Percentiles rank a stretch among this genome's conserved stretches.
Conservation (phyloP, 2,888 invertebrate species). For the Tenodera sinensis region DNA sequence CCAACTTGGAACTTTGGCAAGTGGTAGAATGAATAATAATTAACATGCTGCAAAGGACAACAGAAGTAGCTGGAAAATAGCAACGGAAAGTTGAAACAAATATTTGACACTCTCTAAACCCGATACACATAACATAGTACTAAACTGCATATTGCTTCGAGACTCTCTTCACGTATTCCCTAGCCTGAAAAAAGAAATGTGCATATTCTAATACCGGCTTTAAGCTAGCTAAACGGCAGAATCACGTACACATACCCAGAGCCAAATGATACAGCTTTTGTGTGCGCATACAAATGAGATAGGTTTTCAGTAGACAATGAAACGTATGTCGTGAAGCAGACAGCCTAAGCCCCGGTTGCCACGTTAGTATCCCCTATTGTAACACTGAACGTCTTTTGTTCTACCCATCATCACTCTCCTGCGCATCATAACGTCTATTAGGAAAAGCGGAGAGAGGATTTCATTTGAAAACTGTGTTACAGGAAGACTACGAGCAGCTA, state of each 20-base stretch:
- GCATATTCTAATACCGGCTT: neutral
- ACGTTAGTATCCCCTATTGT: neutral
- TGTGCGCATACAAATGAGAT: neutral
- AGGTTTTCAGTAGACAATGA: conserved; percentile 8
- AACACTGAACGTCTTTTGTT: neutral
- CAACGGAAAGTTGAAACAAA: too few species aligned
- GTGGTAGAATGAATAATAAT: too few species aligned
- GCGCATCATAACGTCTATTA: neutral
- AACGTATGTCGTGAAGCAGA: neutral
- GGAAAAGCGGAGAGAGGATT: neutral
- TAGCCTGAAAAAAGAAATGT: too few species aligned
- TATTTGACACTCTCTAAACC: too few species aligned
- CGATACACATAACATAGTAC: too few species aligned
- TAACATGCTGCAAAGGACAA: too few species aligned
- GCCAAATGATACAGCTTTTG: neutral
- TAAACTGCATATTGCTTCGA: too few species aligned
- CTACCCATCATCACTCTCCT: neutral
- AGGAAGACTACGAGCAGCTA: neutral
- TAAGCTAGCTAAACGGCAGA: neutral
- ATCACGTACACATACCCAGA: neutral
- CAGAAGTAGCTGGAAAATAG: too few species aligned
- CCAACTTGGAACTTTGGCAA: too few species aligned
- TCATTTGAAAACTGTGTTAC: neutral
- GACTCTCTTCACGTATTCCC: too few species aligned
- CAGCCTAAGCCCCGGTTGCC: neutral